These are phyloP conservation scores for Amblyjoppa proteus DNA, from an alignment of 2,888 invertebrate species.

Conservation along the genomic window DNA sequence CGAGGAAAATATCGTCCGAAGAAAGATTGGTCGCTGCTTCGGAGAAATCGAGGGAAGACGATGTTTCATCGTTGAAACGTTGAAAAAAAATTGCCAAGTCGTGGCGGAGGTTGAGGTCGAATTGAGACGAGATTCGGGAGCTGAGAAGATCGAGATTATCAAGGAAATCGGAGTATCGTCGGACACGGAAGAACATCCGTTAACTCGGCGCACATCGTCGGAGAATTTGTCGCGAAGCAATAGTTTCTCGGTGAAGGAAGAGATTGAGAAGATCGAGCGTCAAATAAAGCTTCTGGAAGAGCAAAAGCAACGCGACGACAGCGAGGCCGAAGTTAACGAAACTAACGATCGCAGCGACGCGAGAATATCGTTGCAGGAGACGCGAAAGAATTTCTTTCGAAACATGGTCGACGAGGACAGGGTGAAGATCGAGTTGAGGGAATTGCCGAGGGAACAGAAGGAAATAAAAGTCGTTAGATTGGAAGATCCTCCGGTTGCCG, in stretches of 20 bases:
- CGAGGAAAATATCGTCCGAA: constrained; percentile 5
- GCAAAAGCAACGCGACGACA: constrained; percentile 61
- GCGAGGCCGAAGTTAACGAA: constrained; percentile 5
- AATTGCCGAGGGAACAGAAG: constrained; percentile 79
- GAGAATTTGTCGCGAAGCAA: constrained; percentile 75
- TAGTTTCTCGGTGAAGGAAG: constrained; percentile 81
- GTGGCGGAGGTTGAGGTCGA: constrained; percentile 85
- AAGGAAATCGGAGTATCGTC: constrained; percentile 82
- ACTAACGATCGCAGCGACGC: constrained; percentile 56
- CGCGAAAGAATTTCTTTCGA: constrained; percentile 78
- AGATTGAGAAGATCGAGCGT: constrained; percentile 81
- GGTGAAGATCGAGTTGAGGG: constrained; percentile 78
- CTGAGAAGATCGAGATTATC: constrained; percentile 84
- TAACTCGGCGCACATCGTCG: constrained; percentile 70
- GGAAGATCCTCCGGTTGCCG: constrained; percentile 74
- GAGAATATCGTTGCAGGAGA: constrained; percentile 77
- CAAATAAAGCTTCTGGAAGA: constrained; percentile 80
- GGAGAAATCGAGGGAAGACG: constrained; percentile 77
- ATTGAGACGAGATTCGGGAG: constrained; percentile 85
- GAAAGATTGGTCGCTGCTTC: not conserved
- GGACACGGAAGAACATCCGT: constrained; percentile 35
- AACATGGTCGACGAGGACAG: constrained; percentile 74
- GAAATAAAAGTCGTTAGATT: constrained; percentile 79
- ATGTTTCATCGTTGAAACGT: constrained; percentile 85
- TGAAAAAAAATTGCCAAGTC: constrained; percentile 77